Conservation (phyloP, 2,797 vertebrate genomes). For the Chrysocyon brachyurus region DNA sequence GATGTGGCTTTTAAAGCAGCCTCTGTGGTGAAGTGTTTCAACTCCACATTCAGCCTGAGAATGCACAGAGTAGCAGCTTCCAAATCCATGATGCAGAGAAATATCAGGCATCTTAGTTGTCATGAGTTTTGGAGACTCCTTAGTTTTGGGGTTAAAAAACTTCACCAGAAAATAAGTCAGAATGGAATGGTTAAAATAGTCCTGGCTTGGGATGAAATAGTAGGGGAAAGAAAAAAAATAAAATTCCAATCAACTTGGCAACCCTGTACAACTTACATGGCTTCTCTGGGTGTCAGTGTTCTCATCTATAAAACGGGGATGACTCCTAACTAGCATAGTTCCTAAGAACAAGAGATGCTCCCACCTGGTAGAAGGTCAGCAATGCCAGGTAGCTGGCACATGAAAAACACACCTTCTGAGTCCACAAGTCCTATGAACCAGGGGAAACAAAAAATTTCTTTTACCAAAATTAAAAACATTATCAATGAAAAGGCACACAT, state of each 20-base stretch:
- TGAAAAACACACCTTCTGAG: fast-evolving
- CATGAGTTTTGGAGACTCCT: not conserved
- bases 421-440: not conserved
- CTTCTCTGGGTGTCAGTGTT: not conserved
- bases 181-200: not conserved
- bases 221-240: fast-evolving
- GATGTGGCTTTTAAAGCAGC: not conserved
- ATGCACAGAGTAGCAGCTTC: not conserved
- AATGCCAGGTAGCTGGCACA: not conserved
- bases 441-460: not conserved
- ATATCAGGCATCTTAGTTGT: not conserved
- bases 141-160: not conserved
- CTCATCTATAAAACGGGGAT: not conserved
- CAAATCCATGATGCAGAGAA: not conserved
- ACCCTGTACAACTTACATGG: not conserved
- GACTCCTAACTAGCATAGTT: not conserved
- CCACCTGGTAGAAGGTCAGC: not conserved
- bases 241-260: not conserved
- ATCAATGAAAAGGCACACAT: not conserved
- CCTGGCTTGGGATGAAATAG: not conserved
- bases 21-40: not conserved
- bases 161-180: not conserved
- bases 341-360: not conserved
- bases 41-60: not conserved
- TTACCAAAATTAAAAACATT: not conserved